phyloP scores from a whole-genome alignment of 2,113 vertebrate species.

The Electrona antarctica region DNA sequence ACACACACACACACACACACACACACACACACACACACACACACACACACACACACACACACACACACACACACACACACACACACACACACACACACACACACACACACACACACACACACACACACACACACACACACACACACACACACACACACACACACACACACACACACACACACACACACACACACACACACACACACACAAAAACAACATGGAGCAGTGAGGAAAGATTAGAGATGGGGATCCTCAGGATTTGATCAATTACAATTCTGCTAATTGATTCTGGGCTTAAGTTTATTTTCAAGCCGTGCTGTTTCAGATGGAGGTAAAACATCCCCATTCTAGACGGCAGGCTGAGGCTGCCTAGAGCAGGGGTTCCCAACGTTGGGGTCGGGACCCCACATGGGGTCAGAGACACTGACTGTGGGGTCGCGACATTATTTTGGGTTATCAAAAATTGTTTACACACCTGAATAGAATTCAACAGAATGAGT shows the following conservation, averaged over 20 bases:
- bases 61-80: background rate
- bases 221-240: background rate
- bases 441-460: no score
- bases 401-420: no score
- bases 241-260: background rate
- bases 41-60: constrained; percentile 13
- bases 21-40: background rate
- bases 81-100: background rate
- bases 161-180: background rate
- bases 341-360: no score
- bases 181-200: background rate
- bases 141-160: constrained; percentile 9
- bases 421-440: no score
- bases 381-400: no score
- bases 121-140: background rate
- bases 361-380: no score
- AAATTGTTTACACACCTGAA: no score
- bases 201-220: background rate
- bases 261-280: background rate
- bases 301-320: no score
- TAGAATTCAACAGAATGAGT: no score
- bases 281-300: no score
- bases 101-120: constrained; percentile 9
- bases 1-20: constrained; percentile 16
- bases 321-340: no score